Base-by-base conservation (phyloP, 2,113 vertebrate genomes). In the Peromyscus leucopus region DNA sequence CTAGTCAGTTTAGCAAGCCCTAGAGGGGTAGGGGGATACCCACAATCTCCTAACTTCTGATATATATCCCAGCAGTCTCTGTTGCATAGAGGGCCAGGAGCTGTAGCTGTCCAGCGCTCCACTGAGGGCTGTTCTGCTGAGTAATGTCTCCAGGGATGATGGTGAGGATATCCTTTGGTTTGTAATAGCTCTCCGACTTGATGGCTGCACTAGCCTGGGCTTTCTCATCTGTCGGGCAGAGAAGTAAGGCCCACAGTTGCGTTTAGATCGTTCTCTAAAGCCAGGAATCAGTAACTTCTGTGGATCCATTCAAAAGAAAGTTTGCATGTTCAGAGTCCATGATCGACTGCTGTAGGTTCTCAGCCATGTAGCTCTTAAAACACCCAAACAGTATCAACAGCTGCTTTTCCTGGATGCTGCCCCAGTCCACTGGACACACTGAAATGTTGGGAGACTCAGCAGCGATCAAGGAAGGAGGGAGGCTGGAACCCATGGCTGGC, bases 41-140 rank as follows among this genome's bases (percentile, higher is more conserved):
- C 55, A 65, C 59, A 71, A 89, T 79, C 69, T 78, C 74, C 72
- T 75, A 0, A 78, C 89, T 91, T 78, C 82, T 46, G 7, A 21
- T 92, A 67, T 74, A 90, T 74, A 59, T 72, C 86, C 57, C 51
- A 39, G 46, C 0, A 42, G n/a, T 59, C 48, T 90, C 61, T 42
- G 61, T 15, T 75, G 31, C 46, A 33, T 26, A 10, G 36, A 36
- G 55, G 61, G 48, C 11, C 48, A 83, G 59, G 55, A 46, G 11
- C 69, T 61, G 4, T 59, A 28, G 17, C 75, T 61, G 1, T 51
- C 42, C 12, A 28, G 76, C 8, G 4, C 33, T 36, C n/a, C 48
- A 46, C 72, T 9, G 51, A 93, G 79, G 48, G 78, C 46, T 57
- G 2, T 33, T 87, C 51, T 92, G 92, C 94, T 96, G 92, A 92